phyloP scores from a whole-genome alignment of 1,140 invertebrate species.

The Zophobas morio region DNA sequence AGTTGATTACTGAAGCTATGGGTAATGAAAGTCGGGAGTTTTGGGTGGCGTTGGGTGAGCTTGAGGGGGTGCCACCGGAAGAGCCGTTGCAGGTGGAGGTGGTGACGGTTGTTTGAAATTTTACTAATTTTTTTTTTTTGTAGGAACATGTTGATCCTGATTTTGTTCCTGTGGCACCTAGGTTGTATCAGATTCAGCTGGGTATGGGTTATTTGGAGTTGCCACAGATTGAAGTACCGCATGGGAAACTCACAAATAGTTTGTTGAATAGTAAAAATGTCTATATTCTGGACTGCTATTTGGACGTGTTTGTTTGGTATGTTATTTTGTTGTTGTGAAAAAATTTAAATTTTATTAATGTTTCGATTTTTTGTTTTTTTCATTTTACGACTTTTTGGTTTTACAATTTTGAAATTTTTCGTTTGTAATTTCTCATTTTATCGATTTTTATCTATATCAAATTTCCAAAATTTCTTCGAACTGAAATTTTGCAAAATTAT shows the following conservation, averaged over 20 bases:
- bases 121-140: conserved; percentile 42
- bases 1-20: conserved; percentile 89
- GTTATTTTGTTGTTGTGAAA: conserved; percentile 41
- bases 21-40: conserved; percentile 89
- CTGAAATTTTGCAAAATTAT: too few relatives aligned
- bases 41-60: conserved; percentile 80
- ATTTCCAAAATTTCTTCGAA: too few relatives aligned
- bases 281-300: conserved; percentile 96
- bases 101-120: too few relatives aligned
- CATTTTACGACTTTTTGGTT: neutral
- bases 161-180: conserved; percentile 82
- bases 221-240: conserved; percentile 92
- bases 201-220: conserved; percentile 99
- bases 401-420: neutral
- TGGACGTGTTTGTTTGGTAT: conserved; percentile 98
- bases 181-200: conserved; percentile 94
- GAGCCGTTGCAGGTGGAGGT: conserved; percentile 57
- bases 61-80: conserved; percentile 63
- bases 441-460: too few relatives aligned
- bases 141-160: conserved; percentile 88
- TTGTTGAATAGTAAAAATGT: conserved; percentile 94
- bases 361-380: too few relatives aligned
- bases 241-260: conserved; percentile 80
- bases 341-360: too few relatives aligned
- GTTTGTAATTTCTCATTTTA: conserved; percentile 32